Base-by-base conservation (phyloP, 2,797 vertebrate genomes). In the Decapterus maruadsi region DNA sequence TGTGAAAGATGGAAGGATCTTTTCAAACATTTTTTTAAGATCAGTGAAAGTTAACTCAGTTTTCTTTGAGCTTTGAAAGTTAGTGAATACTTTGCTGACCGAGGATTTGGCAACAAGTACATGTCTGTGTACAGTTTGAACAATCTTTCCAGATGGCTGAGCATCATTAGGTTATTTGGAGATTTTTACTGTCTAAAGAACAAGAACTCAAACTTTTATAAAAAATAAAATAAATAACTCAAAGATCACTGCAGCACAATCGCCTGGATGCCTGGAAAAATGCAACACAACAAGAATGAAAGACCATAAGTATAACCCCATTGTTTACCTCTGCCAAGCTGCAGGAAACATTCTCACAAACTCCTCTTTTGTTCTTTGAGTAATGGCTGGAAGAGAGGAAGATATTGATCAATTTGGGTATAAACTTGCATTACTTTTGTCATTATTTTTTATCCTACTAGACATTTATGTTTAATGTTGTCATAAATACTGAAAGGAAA, bases 1-100 rank as follows among this genome's bases (percentile, higher is more conserved):
- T 87, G 59, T 87, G 59, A 63, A 72, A 89, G 65, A 91, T 66
- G 45, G 19, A 84, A 13, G 81, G 56, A 56, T 60, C 56, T 86
- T 83, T 82, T 83, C 46, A 57, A 80, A 34, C 57, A 46, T 72
- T 69, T 71, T 69, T 71, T 42, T 48, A 58, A 46, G 51, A 77
- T 69, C 56, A 55, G 38, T 51, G 48, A 69, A 80, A 83, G 72
- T 80, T 67, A 12, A 75, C 20, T 77, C 72, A 26, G 75, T 75
- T 77, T 77, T 62, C 64, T 72, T 57, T 64, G 53, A 59, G 46
- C 51, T 81, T 56, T 68, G 19, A 74, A 82, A 85, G 42, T 79
- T 65, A 74, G 38, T n/a, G 36, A 69, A 22, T 12, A 8, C 65
- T 66, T 56, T 62, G 53, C 60, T n/a, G 61, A 43, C 64, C 10